phyloP scores from a whole-genome alignment of 2,113 vertebrate species.

The Leucopsar rothschildi region DNA sequence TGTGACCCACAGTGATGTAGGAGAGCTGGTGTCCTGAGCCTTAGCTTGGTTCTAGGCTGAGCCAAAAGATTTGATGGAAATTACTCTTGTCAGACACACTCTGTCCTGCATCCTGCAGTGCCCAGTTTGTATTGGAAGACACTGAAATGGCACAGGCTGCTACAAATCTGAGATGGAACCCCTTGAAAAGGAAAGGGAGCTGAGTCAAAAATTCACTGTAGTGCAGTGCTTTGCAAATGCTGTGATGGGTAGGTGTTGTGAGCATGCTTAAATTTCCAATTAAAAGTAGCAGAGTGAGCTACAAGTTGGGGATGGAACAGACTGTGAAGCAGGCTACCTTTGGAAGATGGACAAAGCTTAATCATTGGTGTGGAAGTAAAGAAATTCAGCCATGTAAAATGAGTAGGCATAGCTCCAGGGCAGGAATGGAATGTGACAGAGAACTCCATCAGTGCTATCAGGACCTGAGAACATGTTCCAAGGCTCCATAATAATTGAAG shows the following conservation, averaged over 20 bases:
- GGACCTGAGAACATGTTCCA: background rate
- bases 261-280: background rate
- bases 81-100: background rate
- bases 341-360: background rate
- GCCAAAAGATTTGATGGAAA: background rate
- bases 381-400: background rate
- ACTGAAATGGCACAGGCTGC: background rate
- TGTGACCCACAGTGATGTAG: accelerated
- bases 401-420: background rate
- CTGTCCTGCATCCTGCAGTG: background rate
- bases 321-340: background rate
- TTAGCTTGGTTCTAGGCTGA: background rate
- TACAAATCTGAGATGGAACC: background rate
- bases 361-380: background rate
- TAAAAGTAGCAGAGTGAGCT: background rate
- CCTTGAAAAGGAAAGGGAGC: background rate
- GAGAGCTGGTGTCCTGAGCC: background rate
- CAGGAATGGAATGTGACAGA: background rate
- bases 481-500: background rate
- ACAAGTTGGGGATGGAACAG: background rate
- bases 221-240: background rate
- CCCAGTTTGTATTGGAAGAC: background rate
- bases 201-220: background rate
- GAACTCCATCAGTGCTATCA: background rate
- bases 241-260: background rate